phyloP scores from a whole-genome alignment of 2,113 vertebrate genomes.

The Pycnonotus jocosus region DNA sequence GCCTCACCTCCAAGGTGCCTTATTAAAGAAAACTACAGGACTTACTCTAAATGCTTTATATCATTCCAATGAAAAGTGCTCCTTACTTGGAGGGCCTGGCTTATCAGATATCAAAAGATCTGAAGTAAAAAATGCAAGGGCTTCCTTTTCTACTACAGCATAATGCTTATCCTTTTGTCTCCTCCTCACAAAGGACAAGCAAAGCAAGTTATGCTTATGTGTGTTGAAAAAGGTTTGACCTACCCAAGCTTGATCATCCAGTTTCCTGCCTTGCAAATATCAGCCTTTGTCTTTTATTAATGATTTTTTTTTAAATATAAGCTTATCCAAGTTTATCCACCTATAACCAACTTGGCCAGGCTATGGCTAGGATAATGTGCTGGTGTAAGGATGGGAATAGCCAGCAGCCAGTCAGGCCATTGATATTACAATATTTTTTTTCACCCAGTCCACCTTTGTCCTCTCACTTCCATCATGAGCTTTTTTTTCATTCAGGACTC shows the following conservation, averaged over 20 bases:
- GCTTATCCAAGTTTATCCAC: background rate
- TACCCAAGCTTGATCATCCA: slow-evolving; percentile 11
- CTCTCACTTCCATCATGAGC: background rate
- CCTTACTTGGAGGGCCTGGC: background rate
- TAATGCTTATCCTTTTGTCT: background rate
- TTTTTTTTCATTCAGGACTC: background rate
- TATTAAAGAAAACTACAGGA: background rate
- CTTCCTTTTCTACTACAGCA: background rate
- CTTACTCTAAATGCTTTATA: background rate
- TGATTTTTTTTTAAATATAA: background rate
- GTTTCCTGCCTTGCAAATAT: slow-evolving; percentile 12
- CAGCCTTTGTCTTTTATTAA: background rate
- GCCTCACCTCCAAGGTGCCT: background rate
- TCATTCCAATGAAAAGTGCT: background rate
- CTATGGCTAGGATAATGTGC: background rate
- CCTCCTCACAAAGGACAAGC: background rate
- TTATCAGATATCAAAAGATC: background rate
- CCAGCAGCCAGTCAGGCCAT: background rate
- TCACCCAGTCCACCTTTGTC: background rate
- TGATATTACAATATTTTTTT: background rate
- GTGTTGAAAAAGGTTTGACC: background rate
- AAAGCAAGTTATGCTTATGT: slow-evolving; percentile 38
- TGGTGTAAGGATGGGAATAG: background rate
- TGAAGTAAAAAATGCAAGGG: background rate
- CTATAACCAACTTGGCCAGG: background rate